These are phyloP conservation scores for Zoanthus gigantus DNA, from an alignment of 92 coral and sea anemone genomes.

Conservation along the genomic window DNA sequence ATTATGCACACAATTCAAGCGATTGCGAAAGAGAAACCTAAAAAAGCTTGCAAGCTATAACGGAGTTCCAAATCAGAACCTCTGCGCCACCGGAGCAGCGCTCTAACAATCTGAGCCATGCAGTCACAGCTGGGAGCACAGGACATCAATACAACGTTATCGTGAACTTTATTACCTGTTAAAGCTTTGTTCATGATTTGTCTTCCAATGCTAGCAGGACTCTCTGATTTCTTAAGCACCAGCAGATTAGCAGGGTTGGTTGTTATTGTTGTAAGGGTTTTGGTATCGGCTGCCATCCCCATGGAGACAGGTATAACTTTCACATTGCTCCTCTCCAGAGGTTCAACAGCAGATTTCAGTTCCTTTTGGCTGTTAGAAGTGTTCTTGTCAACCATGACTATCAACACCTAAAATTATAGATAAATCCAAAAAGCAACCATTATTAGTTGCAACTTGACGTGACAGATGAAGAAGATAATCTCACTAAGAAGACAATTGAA, in stretches of 20 bases:
- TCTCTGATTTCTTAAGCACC: constrained; percentile 35
- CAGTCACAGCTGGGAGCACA: too few species aligned
- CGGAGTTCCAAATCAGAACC: too few species aligned
- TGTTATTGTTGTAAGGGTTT: constrained; percentile 58
- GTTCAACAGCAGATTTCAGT: constrained; percentile 59
- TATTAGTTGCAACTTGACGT: background rate
- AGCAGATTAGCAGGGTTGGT: constrained; percentile 32
- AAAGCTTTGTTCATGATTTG: constrained; percentile 74
- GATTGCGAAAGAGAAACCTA: too few species aligned
- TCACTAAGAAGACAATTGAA: too few species aligned
- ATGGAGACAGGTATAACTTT: constrained; percentile 76
- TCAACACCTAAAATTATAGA: constrained; percentile 24
- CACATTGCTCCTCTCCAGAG: constrained; percentile 66
- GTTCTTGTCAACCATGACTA: constrained; percentile 26
- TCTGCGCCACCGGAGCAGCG: too few species aligned
- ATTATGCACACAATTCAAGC: too few species aligned
- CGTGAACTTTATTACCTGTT: constrained; percentile 64
- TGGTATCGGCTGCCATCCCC: constrained; percentile 73
- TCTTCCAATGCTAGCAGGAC: constrained; percentile 53
- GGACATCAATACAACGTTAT: background rate
- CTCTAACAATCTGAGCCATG: too few species aligned
- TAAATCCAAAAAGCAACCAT: background rate
- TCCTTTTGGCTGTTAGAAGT: constrained; percentile 10
- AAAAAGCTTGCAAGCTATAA: too few species aligned
- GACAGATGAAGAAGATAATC: too few species aligned